These are phyloP conservation scores for Brachyptera risi DNA, from an alignment of 2,888 invertebrate genomes.

Conservation along the genomic window DNA sequence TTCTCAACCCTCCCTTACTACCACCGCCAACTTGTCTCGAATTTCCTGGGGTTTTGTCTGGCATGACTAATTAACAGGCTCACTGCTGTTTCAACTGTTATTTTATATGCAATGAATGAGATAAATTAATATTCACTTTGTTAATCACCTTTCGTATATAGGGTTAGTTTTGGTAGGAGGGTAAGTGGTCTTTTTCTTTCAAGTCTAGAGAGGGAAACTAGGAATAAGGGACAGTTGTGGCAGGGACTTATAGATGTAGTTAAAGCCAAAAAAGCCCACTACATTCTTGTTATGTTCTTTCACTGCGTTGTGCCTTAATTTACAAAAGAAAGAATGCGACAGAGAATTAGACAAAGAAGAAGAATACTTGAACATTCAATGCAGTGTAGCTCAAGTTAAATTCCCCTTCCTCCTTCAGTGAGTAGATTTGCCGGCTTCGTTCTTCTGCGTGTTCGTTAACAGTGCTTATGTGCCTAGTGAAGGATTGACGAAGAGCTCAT, in stretches of 20 bases:
- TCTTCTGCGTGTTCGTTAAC: neutral
- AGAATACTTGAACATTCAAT: slow-evolving; percentile 1
- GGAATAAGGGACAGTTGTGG: neutral
- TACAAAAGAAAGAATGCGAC: slow-evolving; percentile 5
- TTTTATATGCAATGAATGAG: slow-evolving; percentile 14
- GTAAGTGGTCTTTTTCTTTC: neutral
- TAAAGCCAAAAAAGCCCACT: slow-evolving; percentile 16
- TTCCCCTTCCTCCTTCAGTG: neutral
- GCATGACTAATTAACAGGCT: no score
- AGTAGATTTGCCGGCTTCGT: neutral
- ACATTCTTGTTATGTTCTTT: slow-evolving; percentile 15
- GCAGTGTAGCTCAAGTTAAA: neutral
- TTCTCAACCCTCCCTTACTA: no score
- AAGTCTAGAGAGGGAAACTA: neutral
- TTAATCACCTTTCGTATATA: slow-evolving; percentile 14
- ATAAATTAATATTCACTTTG: slow-evolving; percentile 13
- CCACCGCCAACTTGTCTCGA: no score
- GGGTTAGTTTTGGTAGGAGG: neutral
- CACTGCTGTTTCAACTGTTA: slow-evolving; percentile 2
- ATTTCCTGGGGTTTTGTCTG: no score
- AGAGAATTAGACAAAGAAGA: no score
- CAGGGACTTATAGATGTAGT: slow-evolving; percentile 9
- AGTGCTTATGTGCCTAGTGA: no score
- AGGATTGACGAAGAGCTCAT: no score
- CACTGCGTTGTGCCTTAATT: neutral